Percentiles rank a stretch among this genome's conserved stretches.
These are phyloP conservation scores for Anguilla obscura DNA, from an alignment of 2,797 vertebrate genomes.

Conservation along the genomic window DNA sequence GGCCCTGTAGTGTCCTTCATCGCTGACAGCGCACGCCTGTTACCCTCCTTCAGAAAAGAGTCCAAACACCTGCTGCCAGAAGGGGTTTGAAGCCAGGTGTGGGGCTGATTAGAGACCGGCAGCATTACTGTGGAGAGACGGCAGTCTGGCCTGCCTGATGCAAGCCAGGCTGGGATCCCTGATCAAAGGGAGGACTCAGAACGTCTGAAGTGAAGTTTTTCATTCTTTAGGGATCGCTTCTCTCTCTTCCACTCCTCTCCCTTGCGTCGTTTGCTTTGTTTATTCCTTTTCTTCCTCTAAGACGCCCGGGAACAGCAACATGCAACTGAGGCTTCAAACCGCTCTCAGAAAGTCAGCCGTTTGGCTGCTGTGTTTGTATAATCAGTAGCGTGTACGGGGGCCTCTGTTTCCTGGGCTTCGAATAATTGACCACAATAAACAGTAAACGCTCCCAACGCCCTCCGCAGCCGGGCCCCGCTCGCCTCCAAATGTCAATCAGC, in stretches of 20 bases:
- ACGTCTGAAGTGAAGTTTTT: background rate
- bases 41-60: conserved; percentile 56
- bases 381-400: background rate
- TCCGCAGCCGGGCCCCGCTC: background rate
- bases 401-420: conserved; percentile 40
- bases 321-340: background rate
- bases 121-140: conserved; percentile 58
- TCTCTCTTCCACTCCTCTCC: background rate
- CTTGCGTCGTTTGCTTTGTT: background rate
- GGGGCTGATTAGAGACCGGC: conserved; percentile 50
- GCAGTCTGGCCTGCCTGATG: conserved; percentile 25
- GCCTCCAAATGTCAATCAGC: conserved; percentile 42
- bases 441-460: background rate
- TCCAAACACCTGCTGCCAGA: conserved; percentile 60
- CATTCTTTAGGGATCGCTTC: background rate
- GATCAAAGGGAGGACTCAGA: conserved; percentile 50
- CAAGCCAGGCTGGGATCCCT: conserved; percentile 40
- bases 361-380: background rate
- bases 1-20: conserved; percentile 5
- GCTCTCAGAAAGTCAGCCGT: background rate
- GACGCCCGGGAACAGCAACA: background rate
- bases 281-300: background rate
- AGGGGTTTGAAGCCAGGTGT: conserved; percentile 31
- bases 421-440: conserved; percentile 54
- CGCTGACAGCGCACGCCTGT: conserved; percentile 47